Conservation (phyloP, 2,888 invertebrate species). For the Boloria selene region DNA sequence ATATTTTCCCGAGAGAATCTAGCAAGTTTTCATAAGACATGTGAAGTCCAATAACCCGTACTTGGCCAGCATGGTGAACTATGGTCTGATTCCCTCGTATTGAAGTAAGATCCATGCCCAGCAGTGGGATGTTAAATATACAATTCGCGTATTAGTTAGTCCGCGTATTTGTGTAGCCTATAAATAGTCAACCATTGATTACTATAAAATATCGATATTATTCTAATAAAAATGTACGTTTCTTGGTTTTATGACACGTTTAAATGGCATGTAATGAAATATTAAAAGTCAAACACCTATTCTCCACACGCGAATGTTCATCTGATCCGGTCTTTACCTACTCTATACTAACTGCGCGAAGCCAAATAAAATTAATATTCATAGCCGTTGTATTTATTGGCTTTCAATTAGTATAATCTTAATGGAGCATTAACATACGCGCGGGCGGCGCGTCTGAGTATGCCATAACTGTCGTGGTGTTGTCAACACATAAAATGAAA, state of each 20-base stretch:
- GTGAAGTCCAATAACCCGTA: too few species aligned
- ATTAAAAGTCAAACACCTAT: conserved; percentile 43
- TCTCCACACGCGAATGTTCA: conserved; percentile 60
- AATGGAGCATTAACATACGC: conserved; percentile 81
- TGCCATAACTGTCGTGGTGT: conserved; percentile 60
- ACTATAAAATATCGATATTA: conserved; percentile 9
- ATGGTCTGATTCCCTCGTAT: too few species aligned
- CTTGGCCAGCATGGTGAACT: too few species aligned
- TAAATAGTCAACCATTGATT: conserved; percentile 10
- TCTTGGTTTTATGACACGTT: conserved; percentile 12
- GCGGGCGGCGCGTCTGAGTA: conserved; percentile 68
- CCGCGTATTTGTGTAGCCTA: too few species aligned
- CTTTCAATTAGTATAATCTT: conserved; percentile 83
- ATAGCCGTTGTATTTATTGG: conserved; percentile 82
- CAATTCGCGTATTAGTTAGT: too few species aligned
- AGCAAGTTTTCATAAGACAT: too few species aligned
- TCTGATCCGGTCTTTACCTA: conserved; percentile 46
- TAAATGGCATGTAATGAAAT: conserved; percentile 8
- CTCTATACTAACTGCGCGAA: conserved; percentile 56
- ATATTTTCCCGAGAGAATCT: too few species aligned
- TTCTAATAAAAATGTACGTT: neutral
- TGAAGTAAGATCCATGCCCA: too few species aligned
- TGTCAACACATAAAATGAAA: conserved; percentile 49
- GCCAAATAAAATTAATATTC: conserved; percentile 81
- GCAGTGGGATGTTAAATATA: too few species aligned